Base-by-base conservation (phyloP, 2,888 invertebrate genomes). In the Gymnoscelis rufifasciata region DNA sequence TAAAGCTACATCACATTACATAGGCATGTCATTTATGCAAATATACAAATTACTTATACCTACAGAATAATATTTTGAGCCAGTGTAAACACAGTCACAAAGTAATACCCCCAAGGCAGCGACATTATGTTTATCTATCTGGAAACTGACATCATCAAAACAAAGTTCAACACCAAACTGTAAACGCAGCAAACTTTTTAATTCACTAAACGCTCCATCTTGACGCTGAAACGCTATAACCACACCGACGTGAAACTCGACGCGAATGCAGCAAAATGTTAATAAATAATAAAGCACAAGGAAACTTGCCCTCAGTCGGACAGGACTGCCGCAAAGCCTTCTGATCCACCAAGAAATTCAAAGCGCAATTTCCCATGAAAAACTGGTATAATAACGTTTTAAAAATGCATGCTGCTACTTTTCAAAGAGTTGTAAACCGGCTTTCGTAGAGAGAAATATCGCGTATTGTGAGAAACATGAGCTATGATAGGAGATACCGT, bases 311-410 rank as follows among this genome's bases (percentile, higher is more conserved):
- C 38, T 49, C 53, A n/a, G n/a, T n/a, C n/a, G 47, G 49, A 47
- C 39, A 47, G 47, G 47, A 44, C 48, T 30, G 41, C 46, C 49
- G 36, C 47, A 49, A 56, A 53, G 49, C 53, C 48, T 56, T n/a
- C 31, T 43, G 37, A 49, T 44, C 44, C 31, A 38, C 40, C 49
- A 49, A 49, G 49, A 44, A 49, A 49, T 49, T 36, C 41, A 44
- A 44, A 49, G 44, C 28, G 38, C 33, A 8, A 39, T 48, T 41
- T 48, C 36, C 29, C 24, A 33, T 28, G 47, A 42, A 47, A 47
- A 47, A 31, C 41, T 38, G 27, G 31, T 27, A 38, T 31, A 30
- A 27, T 39, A 26, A 29, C 33, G 28, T 37, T 13, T 37, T 26
- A 47, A 30, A 28, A 38, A 38, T 30, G 36, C 7, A 46, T 41